These are phyloP conservation scores for Vireo griseus DNA, from an alignment of 2,797 vertebrate species.

Conservation along the genomic window DNA sequence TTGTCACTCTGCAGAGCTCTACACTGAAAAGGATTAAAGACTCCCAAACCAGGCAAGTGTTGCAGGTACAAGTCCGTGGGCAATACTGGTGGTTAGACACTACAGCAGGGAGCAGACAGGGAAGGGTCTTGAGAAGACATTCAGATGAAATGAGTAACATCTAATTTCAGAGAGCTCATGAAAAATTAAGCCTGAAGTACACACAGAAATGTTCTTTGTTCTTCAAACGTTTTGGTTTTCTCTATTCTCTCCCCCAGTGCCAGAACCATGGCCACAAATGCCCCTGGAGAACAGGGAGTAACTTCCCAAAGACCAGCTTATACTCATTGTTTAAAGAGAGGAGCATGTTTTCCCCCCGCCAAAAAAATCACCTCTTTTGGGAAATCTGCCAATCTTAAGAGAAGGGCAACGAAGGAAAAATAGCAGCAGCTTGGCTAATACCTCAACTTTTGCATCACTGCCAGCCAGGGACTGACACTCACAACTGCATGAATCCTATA, in stretches of 20 bases:
- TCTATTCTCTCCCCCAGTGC: neutral
- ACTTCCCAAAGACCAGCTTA: neutral
- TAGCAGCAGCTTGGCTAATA: neutral
- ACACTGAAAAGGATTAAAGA: neutral
- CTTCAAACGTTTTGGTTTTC: neutral
- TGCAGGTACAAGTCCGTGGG: neutral
- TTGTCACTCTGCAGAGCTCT: neutral
- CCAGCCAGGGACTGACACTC: neutral
- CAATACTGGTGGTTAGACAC: neutral
- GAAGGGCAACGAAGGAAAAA: neutral
- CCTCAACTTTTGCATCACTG: neutral
- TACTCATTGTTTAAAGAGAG: neutral
- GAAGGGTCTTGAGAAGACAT: neutral
- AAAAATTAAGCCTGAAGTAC: neutral
- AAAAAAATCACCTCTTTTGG: neutral
- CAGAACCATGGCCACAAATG: neutral
- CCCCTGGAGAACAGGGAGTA: neutral
- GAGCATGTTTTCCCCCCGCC: neutral
- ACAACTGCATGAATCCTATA: neutral
- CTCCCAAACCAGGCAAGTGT: neutral
- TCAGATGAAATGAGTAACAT: neutral
- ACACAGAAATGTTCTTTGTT: neutral
- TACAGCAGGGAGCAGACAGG: neutral
- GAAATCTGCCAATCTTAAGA: neutral
- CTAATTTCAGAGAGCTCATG: neutral